A percentile compares a stretch with the other conserved stretches of the same genome.
These are phyloP conservation scores for Geotrupes spiniger DNA, from an alignment of 2,888 invertebrate genomes.

Conservation along the genomic window DNA sequence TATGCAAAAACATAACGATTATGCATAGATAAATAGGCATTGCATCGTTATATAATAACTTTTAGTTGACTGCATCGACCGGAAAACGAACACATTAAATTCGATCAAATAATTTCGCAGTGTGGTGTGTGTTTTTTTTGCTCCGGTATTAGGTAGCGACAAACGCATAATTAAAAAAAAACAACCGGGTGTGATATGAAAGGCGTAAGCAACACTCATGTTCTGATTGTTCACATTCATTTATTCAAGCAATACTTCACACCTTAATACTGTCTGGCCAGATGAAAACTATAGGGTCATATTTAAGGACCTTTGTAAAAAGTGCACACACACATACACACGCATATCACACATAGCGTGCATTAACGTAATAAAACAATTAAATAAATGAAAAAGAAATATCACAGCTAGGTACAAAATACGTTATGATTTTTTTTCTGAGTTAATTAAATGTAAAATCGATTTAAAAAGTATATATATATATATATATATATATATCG, in stretches of 20 bases:
- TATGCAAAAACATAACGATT: neutral
- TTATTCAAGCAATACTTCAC: constrained; percentile 31
- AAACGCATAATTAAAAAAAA: neutral
- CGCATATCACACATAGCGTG: no score
- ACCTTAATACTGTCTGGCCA: constrained; percentile 32
- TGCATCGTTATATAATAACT: neutral
- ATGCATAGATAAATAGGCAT: neutral
- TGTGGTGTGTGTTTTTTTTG: neutral
- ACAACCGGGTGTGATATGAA: constrained; percentile 21
- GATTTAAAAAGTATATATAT: no score
- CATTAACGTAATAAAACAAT: no score
- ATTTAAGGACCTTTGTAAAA: constrained; percentile 25
- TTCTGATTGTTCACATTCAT: constrained; percentile 32
- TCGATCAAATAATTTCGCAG: neutral
- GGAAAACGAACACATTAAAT: neutral
- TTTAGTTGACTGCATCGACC: neutral
- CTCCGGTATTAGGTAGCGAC: neutral
- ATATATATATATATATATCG: no score
- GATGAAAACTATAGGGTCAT: constrained; percentile 14
- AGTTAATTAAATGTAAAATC: no score
- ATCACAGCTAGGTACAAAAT: no score
- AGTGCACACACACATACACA: constrained; percentile 16
- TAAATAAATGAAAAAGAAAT: no score
- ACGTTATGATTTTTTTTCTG: no score
- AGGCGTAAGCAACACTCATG: constrained; percentile 27